Percentiles rank a stretch among this genome's conserved stretches.
Conservation (phyloP, 2,888 invertebrate species). For the Sympetrum striolatum region DNA sequence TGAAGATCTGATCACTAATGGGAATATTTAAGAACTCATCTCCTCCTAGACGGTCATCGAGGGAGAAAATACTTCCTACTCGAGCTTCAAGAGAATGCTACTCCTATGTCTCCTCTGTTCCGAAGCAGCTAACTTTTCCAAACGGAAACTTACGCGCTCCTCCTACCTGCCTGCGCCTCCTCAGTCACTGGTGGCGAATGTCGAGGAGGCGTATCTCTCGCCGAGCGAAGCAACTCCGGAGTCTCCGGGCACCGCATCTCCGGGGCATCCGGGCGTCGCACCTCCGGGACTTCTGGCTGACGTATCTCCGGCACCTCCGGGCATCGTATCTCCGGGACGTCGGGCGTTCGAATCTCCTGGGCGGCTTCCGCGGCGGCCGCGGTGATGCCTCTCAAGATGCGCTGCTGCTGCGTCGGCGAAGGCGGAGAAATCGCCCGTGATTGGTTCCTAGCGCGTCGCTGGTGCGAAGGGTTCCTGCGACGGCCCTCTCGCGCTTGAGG, state of each 20-base stretch:
- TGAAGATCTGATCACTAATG: too few relatives aligned
- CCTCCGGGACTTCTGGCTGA: too few relatives aligned
- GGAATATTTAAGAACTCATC: too few relatives aligned
- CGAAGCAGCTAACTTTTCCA: neutral
- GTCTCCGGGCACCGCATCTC: neutral
- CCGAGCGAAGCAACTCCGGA: slow-evolving; percentile 52
- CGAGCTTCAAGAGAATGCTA: neutral
- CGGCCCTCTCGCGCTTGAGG: neutral
- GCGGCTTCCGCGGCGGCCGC: slow-evolving; percentile 53
- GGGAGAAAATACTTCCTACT: neutral
- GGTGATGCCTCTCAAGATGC: slow-evolving; percentile 50
- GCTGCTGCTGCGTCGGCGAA: slow-evolving; percentile 47
- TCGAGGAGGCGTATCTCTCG: slow-evolving; percentile 58
- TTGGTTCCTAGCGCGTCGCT: slow-evolving; percentile 14
- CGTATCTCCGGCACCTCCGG: neutral
- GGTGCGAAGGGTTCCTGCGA: slow-evolving; percentile 18
- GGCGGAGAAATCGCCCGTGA: slow-evolving; percentile 12
- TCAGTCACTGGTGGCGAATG: slow-evolving; percentile 50
- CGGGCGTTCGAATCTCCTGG: slow-evolving; percentile 53
- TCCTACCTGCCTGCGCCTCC: slow-evolving; percentile 69
- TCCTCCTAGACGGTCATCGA: too few relatives aligned
- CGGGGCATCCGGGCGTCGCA: too few relatives aligned
- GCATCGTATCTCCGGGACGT: slow-evolving; percentile 47
- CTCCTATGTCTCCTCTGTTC: neutral
- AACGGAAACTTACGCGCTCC: slow-evolving; percentile 78